Evolutionary conservation across 2,888 invertebrate species (phyloP).

Genomic region (Nomada lathburiana): DNA sequence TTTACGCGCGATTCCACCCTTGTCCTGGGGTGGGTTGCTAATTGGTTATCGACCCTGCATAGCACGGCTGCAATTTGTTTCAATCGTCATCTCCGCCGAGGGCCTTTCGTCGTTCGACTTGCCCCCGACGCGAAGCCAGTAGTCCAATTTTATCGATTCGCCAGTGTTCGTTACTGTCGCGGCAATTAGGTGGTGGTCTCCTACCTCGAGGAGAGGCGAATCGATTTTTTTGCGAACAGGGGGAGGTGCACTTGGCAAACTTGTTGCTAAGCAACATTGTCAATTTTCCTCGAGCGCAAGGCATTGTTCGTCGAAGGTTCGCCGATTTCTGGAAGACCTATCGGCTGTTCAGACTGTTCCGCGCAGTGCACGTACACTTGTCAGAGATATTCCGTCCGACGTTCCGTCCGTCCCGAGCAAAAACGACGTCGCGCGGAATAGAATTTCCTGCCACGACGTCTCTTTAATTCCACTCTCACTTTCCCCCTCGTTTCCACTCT

Average conservation of each 20-base stretch:
- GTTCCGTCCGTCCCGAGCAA: background rate
- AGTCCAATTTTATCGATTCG: conserved; percentile 34
- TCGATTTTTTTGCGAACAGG: no score
- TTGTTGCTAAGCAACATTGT: no score
- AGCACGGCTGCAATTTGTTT: conserved; percentile 45
- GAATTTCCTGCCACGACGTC: conserved; percentile 32
- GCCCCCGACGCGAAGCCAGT: background rate
- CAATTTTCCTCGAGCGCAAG: no score
- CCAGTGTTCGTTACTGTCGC: conserved; percentile 29
- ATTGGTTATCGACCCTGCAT: conserved; percentile 68
- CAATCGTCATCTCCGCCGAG: conserved; percentile 1
- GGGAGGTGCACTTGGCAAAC: no score
- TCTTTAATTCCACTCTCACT: conserved; percentile 56
- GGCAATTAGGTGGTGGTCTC: conserved; percentile 25
- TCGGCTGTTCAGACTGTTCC: no score
- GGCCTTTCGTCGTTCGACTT: conserved; percentile 51
- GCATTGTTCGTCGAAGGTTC: background rate
- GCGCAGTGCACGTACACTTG: no score
- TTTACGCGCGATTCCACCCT: conserved; percentile 70
- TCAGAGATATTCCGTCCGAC: background rate
- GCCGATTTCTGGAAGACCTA: background rate
- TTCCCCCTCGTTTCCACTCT: conserved; percentile 48
- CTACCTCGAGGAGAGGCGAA: no score
- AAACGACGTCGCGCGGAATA: background rate
- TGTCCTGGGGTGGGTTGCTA: conserved; percentile 65